phyloP scores from a whole-genome alignment of 30 jellyfish, hydroid and myxozoan genomes.

The Aurelia sp. region DNA sequence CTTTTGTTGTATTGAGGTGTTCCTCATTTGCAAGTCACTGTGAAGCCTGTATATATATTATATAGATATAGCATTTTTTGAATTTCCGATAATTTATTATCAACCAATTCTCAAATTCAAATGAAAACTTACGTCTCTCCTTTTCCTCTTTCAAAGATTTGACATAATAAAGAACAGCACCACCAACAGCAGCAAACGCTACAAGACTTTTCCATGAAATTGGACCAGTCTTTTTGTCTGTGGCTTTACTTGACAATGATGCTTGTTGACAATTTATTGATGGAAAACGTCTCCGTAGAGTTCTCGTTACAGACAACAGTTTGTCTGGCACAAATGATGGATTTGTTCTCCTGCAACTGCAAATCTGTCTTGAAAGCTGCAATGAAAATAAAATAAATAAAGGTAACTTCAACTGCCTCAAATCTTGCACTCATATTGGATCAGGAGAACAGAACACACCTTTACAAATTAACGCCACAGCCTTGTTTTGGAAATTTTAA shows the following conservation, averaged over 20 bases:
- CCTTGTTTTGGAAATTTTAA: no score
- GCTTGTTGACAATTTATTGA: background rate
- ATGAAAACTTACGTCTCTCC: constrained; percentile 63
- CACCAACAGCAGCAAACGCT: constrained; percentile 81
- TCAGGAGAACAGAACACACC: no score
- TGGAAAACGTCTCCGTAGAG: background rate
- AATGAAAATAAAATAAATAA: background rate
- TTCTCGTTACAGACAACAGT: background rate
- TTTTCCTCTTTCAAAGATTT: constrained; percentile 72
- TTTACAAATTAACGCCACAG: no score
- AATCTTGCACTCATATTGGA: no score
- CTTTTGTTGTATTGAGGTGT: no score
- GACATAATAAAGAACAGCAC: constrained; percentile 81
- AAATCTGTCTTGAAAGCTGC: constrained; percentile 5
- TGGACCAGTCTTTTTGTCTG: constrained; percentile 68
- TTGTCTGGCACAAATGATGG: background rate
- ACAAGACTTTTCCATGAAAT: constrained; percentile 88
- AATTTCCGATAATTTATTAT: background rate
- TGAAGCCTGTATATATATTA: background rate
- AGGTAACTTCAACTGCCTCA: background rate
- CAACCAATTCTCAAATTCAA: background rate
- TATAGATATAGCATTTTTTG: background rate
- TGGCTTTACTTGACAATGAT: constrained; percentile 2
- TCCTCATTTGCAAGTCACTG: background rate
- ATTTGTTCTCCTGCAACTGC: constrained; percentile 10